Evolutionary conservation across 2,113 vertebrate genomes (phyloP).

Genomic region (Larimichthys crocea): DNA sequence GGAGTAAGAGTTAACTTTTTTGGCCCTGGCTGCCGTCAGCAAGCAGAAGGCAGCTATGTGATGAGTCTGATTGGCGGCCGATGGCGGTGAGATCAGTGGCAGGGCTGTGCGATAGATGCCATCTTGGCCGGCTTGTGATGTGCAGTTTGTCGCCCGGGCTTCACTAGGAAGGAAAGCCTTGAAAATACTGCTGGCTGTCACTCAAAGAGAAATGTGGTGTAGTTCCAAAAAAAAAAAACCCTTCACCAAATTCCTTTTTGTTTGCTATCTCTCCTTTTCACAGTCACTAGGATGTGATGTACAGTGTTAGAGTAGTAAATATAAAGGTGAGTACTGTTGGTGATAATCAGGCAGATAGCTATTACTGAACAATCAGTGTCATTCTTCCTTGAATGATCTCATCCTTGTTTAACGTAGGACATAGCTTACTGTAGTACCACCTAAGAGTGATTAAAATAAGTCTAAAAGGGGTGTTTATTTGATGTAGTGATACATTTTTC

Average conservation of each 20-base stretch:
- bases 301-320: conserved; percentile 31
- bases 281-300: conserved; percentile 27
- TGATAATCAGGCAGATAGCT: neutral
- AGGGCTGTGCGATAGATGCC: conserved; percentile 79
- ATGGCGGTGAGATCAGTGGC: conserved; percentile 80
- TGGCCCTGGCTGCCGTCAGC: conserved; percentile 77
- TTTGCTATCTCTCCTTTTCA: conserved; percentile 54
- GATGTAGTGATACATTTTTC: neutral
- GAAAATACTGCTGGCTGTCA: conserved; percentile 82
- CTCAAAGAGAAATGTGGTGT: conserved; percentile 75
- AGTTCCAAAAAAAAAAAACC: conserved; percentile 56
- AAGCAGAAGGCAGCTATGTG: conserved; percentile 80
- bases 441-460: neutral
- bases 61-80: conserved; percentile 83
- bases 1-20: conserved; percentile 75
- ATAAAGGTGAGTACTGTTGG: conserved; percentile 24
- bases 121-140: conserved; percentile 81
- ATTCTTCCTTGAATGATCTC: neutral
- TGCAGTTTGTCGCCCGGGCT: conserved; percentile 80
- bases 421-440: neutral
- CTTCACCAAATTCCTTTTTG: conserved; percentile 67
- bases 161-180: conserved; percentile 78
- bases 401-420: neutral
- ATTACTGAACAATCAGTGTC: conserved; percentile 7
- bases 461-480: neutral